Base-by-base conservation (phyloP, 2,113 vertebrate genomes). In the Myxocyprinus asiaticus region DNA sequence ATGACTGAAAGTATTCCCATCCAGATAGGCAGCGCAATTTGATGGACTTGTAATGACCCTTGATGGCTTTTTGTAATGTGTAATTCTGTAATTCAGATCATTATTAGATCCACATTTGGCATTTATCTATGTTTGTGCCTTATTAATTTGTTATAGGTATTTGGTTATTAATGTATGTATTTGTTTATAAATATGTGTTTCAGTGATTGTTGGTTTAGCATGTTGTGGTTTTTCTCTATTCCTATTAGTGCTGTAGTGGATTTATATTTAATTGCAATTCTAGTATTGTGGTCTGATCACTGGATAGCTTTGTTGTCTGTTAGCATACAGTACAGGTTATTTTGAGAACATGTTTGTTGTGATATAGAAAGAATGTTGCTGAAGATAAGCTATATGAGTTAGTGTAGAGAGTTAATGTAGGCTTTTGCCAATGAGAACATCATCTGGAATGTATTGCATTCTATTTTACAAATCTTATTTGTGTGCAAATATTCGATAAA, bases 31-130 rank as follows among this genome's bases (percentile, higher is more conserved):
- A 62, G 56, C 50, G 76, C 76, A 65, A 72, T 43, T 62, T 75
- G 59, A 73, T 66, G 47, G 47, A 75, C 67, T 68, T 80, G 68
- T 67, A 84, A 81, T 81, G 73, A 74, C 58, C 79, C 69, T 66
- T 74, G 56, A 68, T 75, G 74, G 56, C 75, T 78, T 81, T 74
- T 81, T 43, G 74, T 53, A 45, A 67, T 72, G 61, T 63, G 80
- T 76, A 64, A 64, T 76, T 65, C 47, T 59, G 53, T 77, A 53
- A 72, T 80, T 80, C 59, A 15, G 61, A 76, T 77, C 78, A 80
- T 48, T 76, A 80, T 79, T 61, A 79, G 47, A 58, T 76, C 59
- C 58, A 15, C n/a, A n/a, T 69, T 66, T 77, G 61, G 53, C 22
- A 55, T 72, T n/a, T 76, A 55, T 47, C 22, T 2, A 17, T 67